Conservation (phyloP, 2,113 vertebrate genomes). For the Hymenochirus boettgeri region DNA sequence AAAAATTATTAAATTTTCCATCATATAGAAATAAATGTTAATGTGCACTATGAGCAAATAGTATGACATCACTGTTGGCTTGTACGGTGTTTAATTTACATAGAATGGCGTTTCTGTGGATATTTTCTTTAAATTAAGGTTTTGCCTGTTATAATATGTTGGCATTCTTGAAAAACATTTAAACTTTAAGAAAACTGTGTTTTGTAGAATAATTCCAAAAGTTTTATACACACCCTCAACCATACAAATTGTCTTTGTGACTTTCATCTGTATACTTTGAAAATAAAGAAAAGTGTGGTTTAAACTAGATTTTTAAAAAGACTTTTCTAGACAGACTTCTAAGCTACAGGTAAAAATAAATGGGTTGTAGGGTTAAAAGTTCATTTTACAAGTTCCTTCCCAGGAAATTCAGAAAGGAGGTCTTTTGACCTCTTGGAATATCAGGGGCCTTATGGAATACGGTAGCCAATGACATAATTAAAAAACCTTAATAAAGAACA, state of each 20-base stretch:
- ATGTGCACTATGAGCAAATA: too few species aligned
- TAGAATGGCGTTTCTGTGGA: too few species aligned
- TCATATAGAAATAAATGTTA: too few species aligned
- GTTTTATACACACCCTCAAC: too few species aligned
- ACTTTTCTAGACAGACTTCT: slow-evolving; percentile 9
- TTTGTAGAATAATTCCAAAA: too few species aligned
- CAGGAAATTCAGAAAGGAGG: slow-evolving; percentile 25
- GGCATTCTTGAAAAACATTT: too few species aligned
- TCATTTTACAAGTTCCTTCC: slow-evolving; percentile 36
- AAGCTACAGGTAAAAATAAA: slow-evolving; percentile 18
- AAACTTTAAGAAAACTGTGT: too few species aligned
- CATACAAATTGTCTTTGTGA: background rate
- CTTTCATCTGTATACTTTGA: background rate
- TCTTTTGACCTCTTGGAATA: slow-evolving; percentile 25
- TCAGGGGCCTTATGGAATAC: slow-evolving; percentile 39
- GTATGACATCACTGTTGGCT: too few species aligned
- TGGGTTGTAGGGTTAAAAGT: slow-evolving; percentile 31
- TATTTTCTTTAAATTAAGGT: too few species aligned
- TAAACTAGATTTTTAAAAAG: background rate
- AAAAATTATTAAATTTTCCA: too few species aligned
- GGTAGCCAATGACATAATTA: slow-evolving; percentile 26
- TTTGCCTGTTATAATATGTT: too few species aligned
- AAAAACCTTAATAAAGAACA: slow-evolving; percentile 4
- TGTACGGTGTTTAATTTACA: too few species aligned
- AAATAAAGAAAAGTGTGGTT: slow-evolving; percentile 6